Evolutionary conservation across 1,140 invertebrate genomes (phyloP), one percentile per base, ranked within the genome.

Genomic region (Psilanteris sp.): DNA sequence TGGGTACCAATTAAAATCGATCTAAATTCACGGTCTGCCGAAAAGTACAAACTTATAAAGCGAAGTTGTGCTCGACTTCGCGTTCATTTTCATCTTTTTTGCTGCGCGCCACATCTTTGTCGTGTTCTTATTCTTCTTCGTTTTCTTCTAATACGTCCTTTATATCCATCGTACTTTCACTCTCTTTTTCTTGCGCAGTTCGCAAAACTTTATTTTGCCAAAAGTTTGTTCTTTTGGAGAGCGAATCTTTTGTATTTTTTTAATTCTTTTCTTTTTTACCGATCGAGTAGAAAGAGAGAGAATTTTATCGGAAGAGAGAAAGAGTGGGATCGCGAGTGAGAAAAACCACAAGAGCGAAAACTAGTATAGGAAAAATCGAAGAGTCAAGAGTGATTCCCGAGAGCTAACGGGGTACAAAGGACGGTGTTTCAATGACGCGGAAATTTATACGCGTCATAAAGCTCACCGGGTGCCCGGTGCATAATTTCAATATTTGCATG

Each of bases 401-500:
- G 37, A 74, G 46, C 54, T 74, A 44, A 43, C 44, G 36, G 50
- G 54, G 48, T 8, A 76, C 64, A 76, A 70, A 76, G 57, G 20
- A 75, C 64, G 72, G 61, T 27, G 57, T 44, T 76, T 68, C 73
- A 76, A 76, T 76, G 73, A 76, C 64, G 73, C 64, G 73, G 73
- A 76, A 76, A 76, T 76, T 76, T 76, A 76, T 76, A 76, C 64
- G 73, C 73, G 73, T 76, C 73, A 76, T 76, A 70, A 70, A 70
- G 73, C 64, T 70, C 43, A 22, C 55, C 41, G 62, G 62, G 46
- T 75, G 72, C 62, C 46, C 72, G 48, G 22, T 32, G 72, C 50
- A 76, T 76, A 76, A 76, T 76, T 76, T 64, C 64, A 76, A 76
- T 76, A 76, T 75, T 75, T 75, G 72, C 72, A 75, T 54, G 64